Percentiles rank a stretch among this genome's conserved stretches.
Conservation (phyloP, 2,797 vertebrate species). For the Anabas testudineus region DNA sequence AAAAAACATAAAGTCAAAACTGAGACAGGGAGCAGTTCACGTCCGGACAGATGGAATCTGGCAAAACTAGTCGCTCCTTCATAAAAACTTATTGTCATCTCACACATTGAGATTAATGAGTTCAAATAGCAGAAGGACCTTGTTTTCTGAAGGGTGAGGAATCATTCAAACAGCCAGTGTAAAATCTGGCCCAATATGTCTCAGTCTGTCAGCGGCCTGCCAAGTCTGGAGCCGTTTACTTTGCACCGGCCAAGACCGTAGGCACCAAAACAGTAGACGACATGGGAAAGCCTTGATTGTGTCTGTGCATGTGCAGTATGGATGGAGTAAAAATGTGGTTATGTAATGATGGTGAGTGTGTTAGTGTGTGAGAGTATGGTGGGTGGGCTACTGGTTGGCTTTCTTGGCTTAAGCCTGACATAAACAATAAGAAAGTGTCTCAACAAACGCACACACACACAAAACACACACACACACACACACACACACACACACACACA, state of each 20-base stretch:
- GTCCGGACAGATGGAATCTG: conserved; percentile 15
- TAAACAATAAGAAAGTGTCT: conserved; percentile 20
- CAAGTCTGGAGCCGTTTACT: conserved; percentile 39
- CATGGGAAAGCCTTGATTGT: conserved; percentile 19
- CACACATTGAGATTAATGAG: conserved; percentile 36
- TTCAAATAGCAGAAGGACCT: conserved; percentile 47
- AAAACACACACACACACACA: no score
- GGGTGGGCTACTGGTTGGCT: neutral
- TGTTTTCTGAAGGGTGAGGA: conserved; percentile 31
- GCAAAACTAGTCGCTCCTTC: conserved; percentile 5
- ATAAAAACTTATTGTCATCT: conserved; percentile 34
- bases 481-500: no score
- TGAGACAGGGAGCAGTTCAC: conserved; percentile 10
- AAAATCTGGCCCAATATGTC: conserved; percentile 28
- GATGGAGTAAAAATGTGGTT: neutral
- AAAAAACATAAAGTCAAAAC: no score
- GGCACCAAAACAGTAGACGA: conserved; percentile 26
- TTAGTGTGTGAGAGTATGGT: no score
- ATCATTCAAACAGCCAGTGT: conserved; percentile 35
- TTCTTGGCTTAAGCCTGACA: conserved; percentile 15
- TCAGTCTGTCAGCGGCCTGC: conserved; percentile 30
- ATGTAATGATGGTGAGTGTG: neutral
- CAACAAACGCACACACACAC: neutral
- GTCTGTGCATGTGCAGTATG: neutral
- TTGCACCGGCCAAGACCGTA: conserved; percentile 33